These are phyloP conservation scores for Rhadina sibilatrix DNA, from an alignment of 2,113 vertebrate species.

Conservation along the genomic window DNA sequence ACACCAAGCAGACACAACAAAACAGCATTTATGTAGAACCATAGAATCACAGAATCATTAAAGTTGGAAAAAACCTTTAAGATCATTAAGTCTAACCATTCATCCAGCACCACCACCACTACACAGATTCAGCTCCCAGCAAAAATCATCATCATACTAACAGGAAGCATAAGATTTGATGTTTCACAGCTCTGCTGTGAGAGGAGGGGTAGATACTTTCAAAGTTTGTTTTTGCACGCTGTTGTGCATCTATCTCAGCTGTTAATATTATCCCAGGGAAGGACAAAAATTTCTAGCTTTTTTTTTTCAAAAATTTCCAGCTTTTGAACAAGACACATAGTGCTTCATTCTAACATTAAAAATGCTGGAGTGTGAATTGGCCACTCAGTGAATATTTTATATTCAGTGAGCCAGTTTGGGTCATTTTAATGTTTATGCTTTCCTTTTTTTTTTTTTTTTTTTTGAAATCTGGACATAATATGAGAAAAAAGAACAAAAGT, in stretches of 20 bases:
- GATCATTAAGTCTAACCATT: background rate
- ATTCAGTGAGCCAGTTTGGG: background rate
- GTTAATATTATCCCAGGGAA: background rate
- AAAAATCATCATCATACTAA: background rate
- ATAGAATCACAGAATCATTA: background rate
- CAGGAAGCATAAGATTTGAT: background rate
- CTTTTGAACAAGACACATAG: background rate
- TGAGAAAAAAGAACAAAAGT: background rate
- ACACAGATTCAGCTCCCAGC: background rate
- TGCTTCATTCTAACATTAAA: background rate
- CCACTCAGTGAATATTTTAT: background rate
- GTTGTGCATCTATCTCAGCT: background rate
- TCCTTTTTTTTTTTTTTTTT: background rate
- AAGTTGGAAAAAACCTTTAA: background rate
- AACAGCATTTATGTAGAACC: background rate
- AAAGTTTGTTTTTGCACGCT: background rate
- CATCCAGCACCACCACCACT: background rate
- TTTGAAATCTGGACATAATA: background rate
- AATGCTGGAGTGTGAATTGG: background rate
- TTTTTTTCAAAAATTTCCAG: background rate
- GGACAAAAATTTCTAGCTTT: background rate
- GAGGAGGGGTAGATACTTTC: background rate
- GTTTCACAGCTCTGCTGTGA: background rate
- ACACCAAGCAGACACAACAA: too few relatives aligned
- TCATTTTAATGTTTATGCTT: background rate